These are phyloP conservation scores for Nycticorax nycticorax DNA, from an alignment of 2,113 vertebrate species.

Conservation along the genomic window DNA sequence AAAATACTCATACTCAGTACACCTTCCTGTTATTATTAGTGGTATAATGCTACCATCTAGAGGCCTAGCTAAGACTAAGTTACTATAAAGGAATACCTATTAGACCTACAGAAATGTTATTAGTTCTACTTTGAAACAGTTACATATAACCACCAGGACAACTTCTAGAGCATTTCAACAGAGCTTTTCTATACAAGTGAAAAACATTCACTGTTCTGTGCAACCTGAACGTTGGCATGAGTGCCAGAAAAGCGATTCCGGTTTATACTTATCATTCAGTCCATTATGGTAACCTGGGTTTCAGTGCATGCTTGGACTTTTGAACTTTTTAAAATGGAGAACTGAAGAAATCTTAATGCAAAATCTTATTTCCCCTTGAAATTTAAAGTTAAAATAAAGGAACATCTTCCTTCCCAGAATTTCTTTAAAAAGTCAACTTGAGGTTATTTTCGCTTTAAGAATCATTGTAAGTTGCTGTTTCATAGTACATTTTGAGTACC, in stretches of 20 bases:
- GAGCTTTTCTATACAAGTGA: background rate
- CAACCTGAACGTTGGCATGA: background rate
- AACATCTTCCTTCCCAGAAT: background rate
- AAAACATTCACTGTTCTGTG: background rate
- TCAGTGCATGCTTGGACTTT: background rate
- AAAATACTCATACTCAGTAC: background rate
- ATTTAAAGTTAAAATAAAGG: background rate
- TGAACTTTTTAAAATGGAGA: background rate
- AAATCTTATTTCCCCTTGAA: background rate
- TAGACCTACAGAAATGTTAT: background rate
- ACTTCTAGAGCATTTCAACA: background rate
- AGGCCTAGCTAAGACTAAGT: background rate
- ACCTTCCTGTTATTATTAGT: background rate
- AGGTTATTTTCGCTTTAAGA: background rate
- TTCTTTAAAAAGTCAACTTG: background rate
- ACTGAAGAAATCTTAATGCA: background rate
- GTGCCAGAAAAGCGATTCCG: background rate
- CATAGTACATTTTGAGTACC: background rate
- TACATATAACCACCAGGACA: background rate
- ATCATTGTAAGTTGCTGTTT: background rate
- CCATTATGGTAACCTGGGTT: background rate
- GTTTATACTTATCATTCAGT: background rate
- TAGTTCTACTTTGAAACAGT: background rate
- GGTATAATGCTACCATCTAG: constrained; percentile 18
- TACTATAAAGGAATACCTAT: too few species aligned